Evolutionary conservation across 2,797 vertebrate species (phyloP).

Genomic region (Clarias platycephalus): DNA sequence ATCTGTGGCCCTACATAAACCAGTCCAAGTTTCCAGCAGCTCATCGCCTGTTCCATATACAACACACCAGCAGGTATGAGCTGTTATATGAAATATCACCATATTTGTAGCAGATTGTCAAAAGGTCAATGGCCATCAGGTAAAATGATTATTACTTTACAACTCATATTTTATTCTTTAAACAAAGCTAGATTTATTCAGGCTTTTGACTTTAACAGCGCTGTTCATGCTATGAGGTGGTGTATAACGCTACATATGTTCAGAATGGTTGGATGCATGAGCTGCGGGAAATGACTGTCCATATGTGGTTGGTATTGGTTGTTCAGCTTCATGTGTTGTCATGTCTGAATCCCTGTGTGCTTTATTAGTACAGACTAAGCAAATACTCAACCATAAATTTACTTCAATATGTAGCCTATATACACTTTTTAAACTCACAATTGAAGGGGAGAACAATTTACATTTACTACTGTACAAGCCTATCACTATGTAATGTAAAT

Average conservation of each 20-base stretch:
- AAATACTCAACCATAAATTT: neutral
- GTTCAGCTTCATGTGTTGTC: slow-evolving; percentile 5
- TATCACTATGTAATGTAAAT: neutral
- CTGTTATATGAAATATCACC: slow-evolving; percentile 4
- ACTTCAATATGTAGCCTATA: slow-evolving; percentile 13
- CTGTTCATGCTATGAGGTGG: neutral
- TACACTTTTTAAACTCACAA: slow-evolving; percentile 1
- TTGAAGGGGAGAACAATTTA: neutral
- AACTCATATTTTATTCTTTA: slow-evolving; percentile 10
- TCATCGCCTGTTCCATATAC: slow-evolving; percentile 5
- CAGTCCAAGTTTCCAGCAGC: slow-evolving; percentile 36
- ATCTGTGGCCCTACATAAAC: slow-evolving; percentile 67
- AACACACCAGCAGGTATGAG: slow-evolving; percentile 16
- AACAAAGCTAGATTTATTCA: neutral
- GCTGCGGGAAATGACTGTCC: neutral
- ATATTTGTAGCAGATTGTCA: slow-evolving; percentile 14
- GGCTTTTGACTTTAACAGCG: neutral
- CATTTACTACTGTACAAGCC: neutral
- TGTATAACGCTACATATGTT: slow-evolving; percentile 29
- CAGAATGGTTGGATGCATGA: slow-evolving; percentile 22
- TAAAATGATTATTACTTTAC: slow-evolving; percentile 18
- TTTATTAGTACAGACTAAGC: slow-evolving; percentile 44
- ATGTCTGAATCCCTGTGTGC: slow-evolving; percentile 25
- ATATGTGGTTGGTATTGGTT: slow-evolving; percentile 16
- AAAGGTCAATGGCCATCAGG: slow-evolving; percentile 10